A percentile compares a stretch with the other conserved stretches of the same genome.
Conservation (phyloP, 2,113 vertebrate species). For the Dicaeum eximium region DNA sequence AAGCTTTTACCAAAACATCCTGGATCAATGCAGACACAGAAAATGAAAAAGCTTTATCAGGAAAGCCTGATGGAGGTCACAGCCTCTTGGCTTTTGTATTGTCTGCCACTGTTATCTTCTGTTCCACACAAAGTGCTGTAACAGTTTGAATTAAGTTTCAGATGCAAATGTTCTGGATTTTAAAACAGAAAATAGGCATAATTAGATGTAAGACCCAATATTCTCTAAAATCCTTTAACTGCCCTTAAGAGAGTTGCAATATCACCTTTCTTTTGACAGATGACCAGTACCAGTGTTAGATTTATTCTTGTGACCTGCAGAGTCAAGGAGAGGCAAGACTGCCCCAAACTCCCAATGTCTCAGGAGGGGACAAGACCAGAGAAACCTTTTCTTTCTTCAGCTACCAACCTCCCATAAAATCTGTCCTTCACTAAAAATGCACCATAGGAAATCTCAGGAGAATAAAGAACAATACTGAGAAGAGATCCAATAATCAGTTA, state of each 20-base stretch:
- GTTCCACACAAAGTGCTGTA: background rate
- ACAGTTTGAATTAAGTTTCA: background rate
- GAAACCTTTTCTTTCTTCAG: background rate
- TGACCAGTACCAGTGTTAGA: background rate
- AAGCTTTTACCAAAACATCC: conserved; percentile 47
- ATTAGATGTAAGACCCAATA: background rate
- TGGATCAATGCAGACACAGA: background rate
- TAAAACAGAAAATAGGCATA: background rate
- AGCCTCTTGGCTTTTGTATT: background rate
- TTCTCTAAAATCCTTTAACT: background rate
- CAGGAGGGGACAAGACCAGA: background rate
- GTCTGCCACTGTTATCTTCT: background rate
- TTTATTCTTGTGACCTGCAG: background rate
- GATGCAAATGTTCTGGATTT: background rate
- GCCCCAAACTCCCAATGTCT: background rate
- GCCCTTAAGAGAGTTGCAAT: background rate
- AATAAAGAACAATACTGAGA: background rate
- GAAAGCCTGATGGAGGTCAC: background rate
- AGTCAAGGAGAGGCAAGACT: background rate
- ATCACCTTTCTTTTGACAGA: background rate
- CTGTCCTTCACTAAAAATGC: background rate
- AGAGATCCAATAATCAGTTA: background rate
- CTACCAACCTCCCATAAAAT: background rate
- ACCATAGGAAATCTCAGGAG: background rate
- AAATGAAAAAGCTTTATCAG: background rate